phyloP scores from a whole-genome alignment of 2,888 invertebrate genomes.

The Amphipyra tragopoginis region DNA sequence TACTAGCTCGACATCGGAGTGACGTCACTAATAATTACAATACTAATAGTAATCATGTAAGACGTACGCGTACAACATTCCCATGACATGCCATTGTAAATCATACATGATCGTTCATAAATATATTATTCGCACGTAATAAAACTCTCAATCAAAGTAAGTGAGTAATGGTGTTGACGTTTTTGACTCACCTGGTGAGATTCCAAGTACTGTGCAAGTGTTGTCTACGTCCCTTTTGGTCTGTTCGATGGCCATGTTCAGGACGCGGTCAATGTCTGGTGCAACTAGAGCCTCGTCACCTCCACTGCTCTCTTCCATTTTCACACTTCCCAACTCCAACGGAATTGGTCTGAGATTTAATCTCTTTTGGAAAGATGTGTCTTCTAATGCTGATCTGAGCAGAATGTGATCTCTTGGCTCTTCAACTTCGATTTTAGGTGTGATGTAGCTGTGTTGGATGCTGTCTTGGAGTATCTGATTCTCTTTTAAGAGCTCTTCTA shows the following conservation, averaged over 20 bases:
- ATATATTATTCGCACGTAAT: constrained; percentile 52
- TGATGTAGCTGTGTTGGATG: constrained; percentile 80
- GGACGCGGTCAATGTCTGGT: constrained; percentile 95
- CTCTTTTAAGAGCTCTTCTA: constrained; percentile 90
- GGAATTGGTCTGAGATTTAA: constrained; percentile 95
- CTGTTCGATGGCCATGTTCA: constrained; percentile 96
- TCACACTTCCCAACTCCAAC: constrained; percentile 90
- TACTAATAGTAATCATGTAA: constrained; percentile 62
- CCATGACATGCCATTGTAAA: constrained; percentile 63
- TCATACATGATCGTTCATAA: constrained; percentile 54
- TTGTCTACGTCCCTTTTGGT: constrained; percentile 95
- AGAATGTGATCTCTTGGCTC: constrained; percentile 93
- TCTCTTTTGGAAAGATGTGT: constrained; percentile 95
- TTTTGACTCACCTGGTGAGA: constrained; percentile 94
- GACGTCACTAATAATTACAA: constrained; percentile 78
- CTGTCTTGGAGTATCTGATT: constrained; percentile 88
- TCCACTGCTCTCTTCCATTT: constrained; percentile 92
- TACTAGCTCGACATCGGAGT: constrained; percentile 66
- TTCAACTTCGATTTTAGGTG: constrained; percentile 90
- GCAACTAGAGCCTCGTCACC: constrained; percentile 90
- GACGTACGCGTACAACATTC: constrained; percentile 64
- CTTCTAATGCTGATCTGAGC: constrained; percentile 94
- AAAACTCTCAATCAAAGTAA: constrained; percentile 45
- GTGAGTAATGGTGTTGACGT: constrained; percentile 51
- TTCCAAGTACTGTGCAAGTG: constrained; percentile 95